Base-by-base conservation (phyloP, 1,140 invertebrate genomes). In the Rhagoletis zephyria region DNA sequence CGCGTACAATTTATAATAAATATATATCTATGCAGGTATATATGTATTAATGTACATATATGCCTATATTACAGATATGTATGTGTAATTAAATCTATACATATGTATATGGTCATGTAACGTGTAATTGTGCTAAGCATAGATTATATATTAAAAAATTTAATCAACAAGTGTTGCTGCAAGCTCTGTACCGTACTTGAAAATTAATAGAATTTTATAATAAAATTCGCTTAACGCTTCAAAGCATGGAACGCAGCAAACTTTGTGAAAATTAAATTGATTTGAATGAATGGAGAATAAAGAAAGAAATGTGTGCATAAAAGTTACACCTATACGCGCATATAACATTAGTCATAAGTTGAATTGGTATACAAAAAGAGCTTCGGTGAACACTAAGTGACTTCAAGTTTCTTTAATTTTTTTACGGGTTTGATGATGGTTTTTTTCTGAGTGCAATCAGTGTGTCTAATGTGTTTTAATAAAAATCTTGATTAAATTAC, bases 351-450 rank as follows among this genome's bases (percentile, higher is more conserved):
- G 74, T 81, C 74, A 81, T 81, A 81, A 81, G 74, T 56, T 81
- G 74, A 81, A 81, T 81, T 81, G 74, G 74, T 56, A 81, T 81
- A 81, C 74, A 81, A 81, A 81, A 81, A 56, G 74, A 81, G 74
- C 74, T 81, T 81, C 56, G 74, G 12, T 30, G 48, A 10, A 81
- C 67, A 48, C 51, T 19, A 51, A 81, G 74, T 81, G 74, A 81
- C 56, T 81, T 81, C 45, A 81, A 81, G 74, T 81, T 81, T 81
- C 48, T 56, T 56, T 56, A 81, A 56, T 56, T 81, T 81, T 81
- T 10, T 81, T 56, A 4, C 40, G 2, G 51, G 7, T 81, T 81
- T 30, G 30, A 30, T 30, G 0, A 30, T 30, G 30, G 30, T 30
- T 30, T 42, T 77, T 77, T 67, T 51, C 30, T 81, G 45, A 42